phyloP scores from a whole-genome alignment of 2,888 invertebrate species.

The Euzophera pinguis region DNA sequence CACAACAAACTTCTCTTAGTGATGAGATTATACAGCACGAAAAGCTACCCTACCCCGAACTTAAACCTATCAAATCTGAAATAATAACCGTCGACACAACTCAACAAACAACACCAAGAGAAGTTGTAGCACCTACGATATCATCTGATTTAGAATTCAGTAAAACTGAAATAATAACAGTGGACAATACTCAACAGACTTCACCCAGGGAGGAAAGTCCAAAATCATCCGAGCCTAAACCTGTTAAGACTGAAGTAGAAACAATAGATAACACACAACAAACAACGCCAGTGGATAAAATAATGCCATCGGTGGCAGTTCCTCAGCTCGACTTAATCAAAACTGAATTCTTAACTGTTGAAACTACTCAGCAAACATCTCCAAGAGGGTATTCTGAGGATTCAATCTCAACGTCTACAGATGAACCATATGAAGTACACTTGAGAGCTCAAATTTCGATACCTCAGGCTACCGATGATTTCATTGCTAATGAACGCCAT shows the following conservation, averaged over 20 bases:
- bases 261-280: slow-evolving; percentile 21
- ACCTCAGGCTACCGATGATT: slow-evolving; percentile 61
- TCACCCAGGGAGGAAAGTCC: slow-evolving; percentile 18
- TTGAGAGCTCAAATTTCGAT: slow-evolving; percentile 80
- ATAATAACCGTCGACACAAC: slow-evolving; percentile 40
- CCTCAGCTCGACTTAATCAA: slow-evolving; percentile 30
- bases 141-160: slow-evolving; percentile 3
- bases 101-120: slow-evolving; percentile 47
- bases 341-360: slow-evolving; percentile 39
- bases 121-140: slow-evolving; percentile 9
- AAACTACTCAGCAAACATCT: slow-evolving; percentile 63
- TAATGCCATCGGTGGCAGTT: slow-evolving; percentile 22
- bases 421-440: slow-evolving; percentile 81
- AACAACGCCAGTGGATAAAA: slow-evolving; percentile 64
- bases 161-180: slow-evolving; percentile 9
- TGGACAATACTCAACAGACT: slow-evolving; percentile 18
- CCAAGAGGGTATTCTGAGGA: slow-evolving; percentile 78
- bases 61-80: slow-evolving; percentile 31
- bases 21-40: slow-evolving; percentile 23
- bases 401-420: slow-evolving; percentile 71
- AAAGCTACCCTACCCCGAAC: too few relatives aligned
- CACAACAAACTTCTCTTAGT: slow-evolving; percentile 81
- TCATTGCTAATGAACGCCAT: slow-evolving; percentile 61
- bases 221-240: slow-evolving; percentile 2
- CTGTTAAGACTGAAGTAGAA: slow-evolving; percentile 5